A percentile compares a stretch with the other conserved stretches of the same genome.
Conservation (phyloP, 1,140 invertebrate species). For the Amphibalanus amphitrite region DNA sequence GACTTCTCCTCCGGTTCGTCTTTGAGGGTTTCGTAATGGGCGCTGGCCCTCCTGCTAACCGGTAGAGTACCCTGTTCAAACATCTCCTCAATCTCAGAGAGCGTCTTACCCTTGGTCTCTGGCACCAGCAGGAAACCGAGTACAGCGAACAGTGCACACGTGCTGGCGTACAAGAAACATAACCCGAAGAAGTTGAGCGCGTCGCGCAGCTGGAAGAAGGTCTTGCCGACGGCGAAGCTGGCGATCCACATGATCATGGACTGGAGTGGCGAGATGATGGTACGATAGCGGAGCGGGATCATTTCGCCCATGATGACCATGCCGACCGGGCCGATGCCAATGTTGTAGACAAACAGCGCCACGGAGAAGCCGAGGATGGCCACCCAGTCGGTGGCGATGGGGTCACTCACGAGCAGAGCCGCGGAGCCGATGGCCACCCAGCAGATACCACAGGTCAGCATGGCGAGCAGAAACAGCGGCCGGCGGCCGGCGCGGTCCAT, state of each 20-base stretch:
- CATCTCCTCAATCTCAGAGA: neutral
- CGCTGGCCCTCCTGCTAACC: neutral
- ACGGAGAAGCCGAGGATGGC: neutral
- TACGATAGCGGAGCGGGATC: conserved; percentile 1
- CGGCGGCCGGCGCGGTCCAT: neutral
- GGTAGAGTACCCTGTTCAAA: neutral
- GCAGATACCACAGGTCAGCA: neutral
- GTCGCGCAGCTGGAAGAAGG: conserved; percentile 4
- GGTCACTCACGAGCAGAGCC: neutral
- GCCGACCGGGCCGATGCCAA: conserved; percentile 2
- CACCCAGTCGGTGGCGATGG: conserved; percentile 5
- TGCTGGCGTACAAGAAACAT: neutral
- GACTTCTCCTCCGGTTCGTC: neutral
- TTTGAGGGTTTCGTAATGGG: neutral
- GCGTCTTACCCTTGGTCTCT: conserved; percentile 3
- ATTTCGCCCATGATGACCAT: conserved; percentile 5
- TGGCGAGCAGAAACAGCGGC: neutral
- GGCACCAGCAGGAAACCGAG: neutral
- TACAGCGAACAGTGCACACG: neutral
- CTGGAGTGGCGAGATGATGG: neutral
- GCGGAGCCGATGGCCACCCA: neutral
- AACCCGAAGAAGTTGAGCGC: neutral
- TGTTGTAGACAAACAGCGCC: conserved; percentile 5
- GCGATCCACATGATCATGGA: neutral
- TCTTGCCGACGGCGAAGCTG: conserved; percentile 4